These are phyloP conservation scores for Polydrusus tereticollis DNA, from an alignment of 2,888 invertebrate genomes.

Conservation along the genomic window DNA sequence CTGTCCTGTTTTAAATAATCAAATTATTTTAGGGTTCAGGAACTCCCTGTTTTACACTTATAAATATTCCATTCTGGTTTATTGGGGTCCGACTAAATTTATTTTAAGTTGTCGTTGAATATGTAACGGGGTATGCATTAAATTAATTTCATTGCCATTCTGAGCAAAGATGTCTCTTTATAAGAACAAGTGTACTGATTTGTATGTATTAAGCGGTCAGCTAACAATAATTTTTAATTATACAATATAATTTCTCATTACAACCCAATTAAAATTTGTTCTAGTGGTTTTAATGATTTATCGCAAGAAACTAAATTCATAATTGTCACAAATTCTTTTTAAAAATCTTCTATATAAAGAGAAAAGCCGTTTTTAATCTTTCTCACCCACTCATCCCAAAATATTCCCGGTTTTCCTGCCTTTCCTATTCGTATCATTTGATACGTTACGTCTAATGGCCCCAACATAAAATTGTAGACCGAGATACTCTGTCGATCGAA, in stretches of 20 bases:
- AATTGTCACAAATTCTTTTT: background rate
- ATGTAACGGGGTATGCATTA: constrained; percentile 11
- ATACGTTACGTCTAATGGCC: constrained; percentile 29
- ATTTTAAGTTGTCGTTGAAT: constrained; percentile 12
- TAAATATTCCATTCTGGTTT: constrained; percentile 15
- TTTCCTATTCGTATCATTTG: constrained; percentile 32
- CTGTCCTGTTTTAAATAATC: constrained; percentile 12
- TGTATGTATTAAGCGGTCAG: background rate
- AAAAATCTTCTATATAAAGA: background rate
- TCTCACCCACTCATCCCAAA: constrained; percentile 29
- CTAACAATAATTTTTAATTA: too few relatives aligned
- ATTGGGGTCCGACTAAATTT: constrained; percentile 8
- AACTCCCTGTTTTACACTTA: constrained; percentile 6
- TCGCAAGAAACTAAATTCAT: background rate
- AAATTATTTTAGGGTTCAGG: constrained; percentile 15
- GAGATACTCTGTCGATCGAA: constrained; percentile 17
- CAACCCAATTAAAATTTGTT: too few relatives aligned
- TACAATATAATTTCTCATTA: too few relatives aligned
- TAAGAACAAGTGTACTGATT: background rate
- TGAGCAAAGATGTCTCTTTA: background rate
- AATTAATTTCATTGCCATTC: constrained; percentile 6
- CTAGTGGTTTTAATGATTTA: too few relatives aligned
- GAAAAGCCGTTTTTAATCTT: constrained; percentile 32
- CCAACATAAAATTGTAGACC: constrained; percentile 28
- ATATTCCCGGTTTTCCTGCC: constrained; percentile 24